phyloP scores from a whole-genome alignment of 2,797 vertebrate species.

The Pangasius sanitwongsei region DNA sequence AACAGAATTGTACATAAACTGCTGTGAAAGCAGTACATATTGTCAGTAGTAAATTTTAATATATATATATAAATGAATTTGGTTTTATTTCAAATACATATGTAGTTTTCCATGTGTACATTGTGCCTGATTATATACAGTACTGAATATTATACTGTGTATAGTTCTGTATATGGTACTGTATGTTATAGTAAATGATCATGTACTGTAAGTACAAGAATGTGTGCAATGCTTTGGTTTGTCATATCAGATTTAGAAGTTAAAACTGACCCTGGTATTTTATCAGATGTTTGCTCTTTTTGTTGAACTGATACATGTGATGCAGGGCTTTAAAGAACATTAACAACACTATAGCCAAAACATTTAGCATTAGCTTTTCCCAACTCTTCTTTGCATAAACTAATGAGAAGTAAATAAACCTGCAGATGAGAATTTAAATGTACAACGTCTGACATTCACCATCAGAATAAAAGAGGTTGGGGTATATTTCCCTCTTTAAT shows the following conservation, averaged over 20 bases:
- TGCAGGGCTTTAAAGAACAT: not conserved
- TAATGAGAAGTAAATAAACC: not conserved
- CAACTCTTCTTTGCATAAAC: not conserved
- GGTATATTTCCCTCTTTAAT: no score
- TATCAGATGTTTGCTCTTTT: constrained; percentile 1
- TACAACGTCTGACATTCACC: no score
- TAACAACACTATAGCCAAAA: not conserved
- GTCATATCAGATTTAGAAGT: not conserved
- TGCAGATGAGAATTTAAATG: not conserved
- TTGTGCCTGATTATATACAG: not conserved
- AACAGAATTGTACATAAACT: not conserved
- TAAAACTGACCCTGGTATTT: not conserved
- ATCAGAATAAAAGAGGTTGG: no score
- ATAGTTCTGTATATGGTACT: not conserved
- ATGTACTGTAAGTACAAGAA: no score
- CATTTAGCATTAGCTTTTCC: not conserved
- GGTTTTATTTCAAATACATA: not conserved
- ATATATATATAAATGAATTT: not conserved
- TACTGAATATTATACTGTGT: not conserved
- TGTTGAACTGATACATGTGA: not conserved
- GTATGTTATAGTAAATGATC: no score
- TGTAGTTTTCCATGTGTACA: not conserved
- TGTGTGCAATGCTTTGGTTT: not conserved
- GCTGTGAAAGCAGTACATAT: not conserved
- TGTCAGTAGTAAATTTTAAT: not conserved